phyloP scores from a whole-genome alignment of 2,113 vertebrate species.

The Strix uralensis region DNA sequence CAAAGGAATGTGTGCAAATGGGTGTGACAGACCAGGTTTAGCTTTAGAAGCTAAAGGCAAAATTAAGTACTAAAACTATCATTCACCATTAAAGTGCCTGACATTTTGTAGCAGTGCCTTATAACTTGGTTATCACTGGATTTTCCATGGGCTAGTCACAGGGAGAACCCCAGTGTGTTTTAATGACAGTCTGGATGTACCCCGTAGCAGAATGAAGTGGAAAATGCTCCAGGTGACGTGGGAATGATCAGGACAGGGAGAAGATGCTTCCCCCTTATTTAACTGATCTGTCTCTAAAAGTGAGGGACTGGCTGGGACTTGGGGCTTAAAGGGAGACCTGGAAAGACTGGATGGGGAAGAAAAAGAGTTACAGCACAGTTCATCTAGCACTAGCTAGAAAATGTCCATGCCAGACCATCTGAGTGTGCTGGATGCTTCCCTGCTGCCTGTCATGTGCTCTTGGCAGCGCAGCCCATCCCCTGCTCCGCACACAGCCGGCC shows the following conservation, averaged over 20 bases:
- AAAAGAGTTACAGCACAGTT: neutral
- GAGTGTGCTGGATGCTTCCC: neutral
- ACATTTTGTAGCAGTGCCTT: neutral
- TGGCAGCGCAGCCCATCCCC: neutral
- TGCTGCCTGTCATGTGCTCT: neutral
- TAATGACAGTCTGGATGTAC: neutral
- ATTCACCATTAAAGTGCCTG: neutral
- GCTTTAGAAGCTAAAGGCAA: neutral
- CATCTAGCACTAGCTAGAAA: neutral
- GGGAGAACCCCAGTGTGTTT: neutral
- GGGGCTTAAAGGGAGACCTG: neutral
- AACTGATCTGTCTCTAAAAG: neutral
- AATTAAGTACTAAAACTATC: neutral
- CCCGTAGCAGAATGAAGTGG: neutral
- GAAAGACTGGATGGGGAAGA: neutral
- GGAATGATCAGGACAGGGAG: neutral
- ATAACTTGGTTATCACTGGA: neutral
- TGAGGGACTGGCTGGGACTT: neutral
- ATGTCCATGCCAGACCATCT: neutral
- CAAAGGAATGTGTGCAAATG: neutral
- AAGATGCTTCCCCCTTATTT: neutral
- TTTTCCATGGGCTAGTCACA: neutral
- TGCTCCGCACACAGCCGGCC: neutral
- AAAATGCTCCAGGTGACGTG: neutral
- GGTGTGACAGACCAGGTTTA: neutral